These are phyloP conservation scores for Meriones psammophilus DNA, from an alignment of 2,797 vertebrate genomes.

Conservation along the genomic window DNA sequence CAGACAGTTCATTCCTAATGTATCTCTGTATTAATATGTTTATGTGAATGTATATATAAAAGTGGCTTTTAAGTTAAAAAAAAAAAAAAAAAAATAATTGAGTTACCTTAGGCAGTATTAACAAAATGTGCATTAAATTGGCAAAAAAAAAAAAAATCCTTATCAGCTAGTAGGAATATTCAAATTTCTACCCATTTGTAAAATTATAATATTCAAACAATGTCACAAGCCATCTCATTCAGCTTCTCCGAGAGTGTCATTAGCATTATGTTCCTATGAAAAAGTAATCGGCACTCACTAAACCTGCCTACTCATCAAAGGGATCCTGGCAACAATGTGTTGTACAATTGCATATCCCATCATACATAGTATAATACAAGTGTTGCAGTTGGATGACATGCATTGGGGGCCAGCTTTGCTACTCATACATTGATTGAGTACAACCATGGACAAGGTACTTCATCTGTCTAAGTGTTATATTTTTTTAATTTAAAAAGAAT, in stretches of 20 bases:
- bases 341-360: not conserved
- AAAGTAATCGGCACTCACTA: slow-evolving; percentile 44
- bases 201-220: slow-evolving; percentile 6
- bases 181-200: slow-evolving; percentile 12
- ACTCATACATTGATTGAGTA: slow-evolving; percentile 21
- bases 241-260: slow-evolving; percentile 16
- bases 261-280: slow-evolving; percentile 29
- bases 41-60: slow-evolving; percentile 78
- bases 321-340: not conserved
- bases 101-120: slow-evolving; percentile 45
- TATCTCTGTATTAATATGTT: slow-evolving; percentile 80
- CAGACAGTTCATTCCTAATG: slow-evolving; percentile 76
- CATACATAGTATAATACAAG: not conserved
- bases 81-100: not conserved
- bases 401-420: slow-evolving; percentile 17
- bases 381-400: not conserved
- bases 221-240: slow-evolving; percentile 11
- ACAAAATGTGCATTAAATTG: not conserved
- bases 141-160: not conserved
- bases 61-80: slow-evolving; percentile 56
- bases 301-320: slow-evolving; percentile 38
- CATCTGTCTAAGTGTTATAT: slow-evolving; percentile 32
- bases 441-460: slow-evolving; percentile 26
- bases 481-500: slow-evolving; percentile 32
- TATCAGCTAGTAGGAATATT: not conserved